A percentile compares a stretch with the other conserved stretches of the same genome.
These are phyloP conservation scores for Spatula versicolor DNA, from an alignment of 2,797 vertebrate genomes.

Conservation along the genomic window DNA sequence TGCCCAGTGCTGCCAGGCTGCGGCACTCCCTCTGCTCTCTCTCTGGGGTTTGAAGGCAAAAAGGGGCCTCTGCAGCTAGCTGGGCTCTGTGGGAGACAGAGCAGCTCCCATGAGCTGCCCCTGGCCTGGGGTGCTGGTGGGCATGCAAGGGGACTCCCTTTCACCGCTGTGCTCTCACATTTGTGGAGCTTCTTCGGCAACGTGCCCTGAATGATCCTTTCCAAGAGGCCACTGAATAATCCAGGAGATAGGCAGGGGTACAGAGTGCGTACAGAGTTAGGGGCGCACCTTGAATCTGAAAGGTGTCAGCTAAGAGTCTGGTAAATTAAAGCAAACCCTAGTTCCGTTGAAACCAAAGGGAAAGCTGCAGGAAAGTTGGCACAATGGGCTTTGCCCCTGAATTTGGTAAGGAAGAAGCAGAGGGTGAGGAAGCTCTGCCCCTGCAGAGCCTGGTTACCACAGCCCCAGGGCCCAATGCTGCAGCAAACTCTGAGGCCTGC, in stretches of 20 bases:
- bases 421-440: neutral
- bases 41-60: neutral
- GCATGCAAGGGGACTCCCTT: no score
- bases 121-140: neutral
- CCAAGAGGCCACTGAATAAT: no score
- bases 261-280: neutral
- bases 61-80: no score
- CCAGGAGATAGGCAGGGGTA: fast-evolving
- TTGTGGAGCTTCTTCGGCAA: neutral
- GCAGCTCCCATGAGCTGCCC: fast-evolving
- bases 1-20: fast-evolving
- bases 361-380: neutral
- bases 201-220: neutral
- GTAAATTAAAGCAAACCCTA: neutral
- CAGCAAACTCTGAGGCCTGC: fast-evolving
- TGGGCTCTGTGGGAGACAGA: neutral
- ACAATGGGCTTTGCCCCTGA: neutral
- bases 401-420: neutral
- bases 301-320: fast-evolving
- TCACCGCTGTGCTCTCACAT: neutral
- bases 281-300: neutral
- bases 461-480: fast-evolving
- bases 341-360: neutral
- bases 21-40: no score
- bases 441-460: fast-evolving